Base-by-base conservation (phyloP, 2,888 invertebrate species). In the Melinaea marsaeus region DNA sequence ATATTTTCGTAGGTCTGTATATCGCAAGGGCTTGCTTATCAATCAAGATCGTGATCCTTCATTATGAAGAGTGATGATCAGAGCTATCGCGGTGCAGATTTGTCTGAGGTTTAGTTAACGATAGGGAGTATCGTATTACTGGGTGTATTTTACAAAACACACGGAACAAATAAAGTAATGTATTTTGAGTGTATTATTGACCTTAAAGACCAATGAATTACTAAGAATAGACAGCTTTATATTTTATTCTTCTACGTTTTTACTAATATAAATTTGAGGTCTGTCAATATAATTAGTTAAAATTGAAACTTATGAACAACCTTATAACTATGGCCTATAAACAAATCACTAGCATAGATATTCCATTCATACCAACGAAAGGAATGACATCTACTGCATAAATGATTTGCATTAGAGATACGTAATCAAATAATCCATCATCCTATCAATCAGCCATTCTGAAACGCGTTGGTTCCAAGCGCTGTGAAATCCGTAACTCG, bases 41-140 rank as follows among this genome's bases (percentile, higher is more conserved):
- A 86, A 89, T 90, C 89, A 87, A 83, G 80, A 88, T 86, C 86
- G 83, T 83, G 86, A 88, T 88, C 88, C 88, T 85, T 86, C 84
- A 85, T 88, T 88, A 90, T 89, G 85, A 89, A 88, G 90, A 90
- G 84, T 84, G 89, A 90, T 88, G 86, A 84, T 79, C 71, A 68
- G 74, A 76, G 74, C 66, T 64, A 67, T 69, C 69, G 75, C 75
- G 74, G 76, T 81, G 83, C 84, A 83, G 87, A 88, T 89, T 87
- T 86, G 86, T 88, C 87, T 82, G 83, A 84, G 85, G 83, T 86
- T 83, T 79, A 82, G 79, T 74, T 79, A 79, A 80, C 78, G 81
- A 79, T 78, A 73, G 75, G 67, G 64, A 66, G 66, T 67, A 68
- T 70, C 68, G 55, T 60, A 57, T 71, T 64, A 67, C 64, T 47